Conservation (phyloP, 1,140 invertebrate genomes). For the Nilaparvata lugens region DNA sequence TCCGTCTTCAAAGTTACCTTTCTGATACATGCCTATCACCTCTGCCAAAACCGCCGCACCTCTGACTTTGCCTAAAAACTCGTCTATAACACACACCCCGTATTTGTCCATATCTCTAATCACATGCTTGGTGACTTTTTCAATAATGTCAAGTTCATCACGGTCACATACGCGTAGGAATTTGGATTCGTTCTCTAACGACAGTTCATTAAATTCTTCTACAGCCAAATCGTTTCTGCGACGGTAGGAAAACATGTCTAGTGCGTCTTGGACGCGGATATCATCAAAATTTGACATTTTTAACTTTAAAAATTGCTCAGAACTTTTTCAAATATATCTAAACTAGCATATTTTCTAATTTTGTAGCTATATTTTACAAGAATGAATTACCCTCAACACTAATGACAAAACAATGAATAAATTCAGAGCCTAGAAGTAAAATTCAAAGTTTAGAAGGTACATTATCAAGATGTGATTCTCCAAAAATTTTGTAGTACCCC, state of each 20-base stretch:
- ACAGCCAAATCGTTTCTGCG: neutral
- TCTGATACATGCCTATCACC: slow-evolving; percentile 69
- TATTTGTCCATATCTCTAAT: slow-evolving; percentile 76
- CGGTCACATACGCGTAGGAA: slow-evolving; percentile 43
- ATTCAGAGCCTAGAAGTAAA: no score
- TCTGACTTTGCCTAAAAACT: slow-evolving; percentile 73
- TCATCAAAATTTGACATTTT: neutral
- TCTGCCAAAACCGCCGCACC: slow-evolving; percentile 74
- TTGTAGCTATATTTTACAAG: no score
- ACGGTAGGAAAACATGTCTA: no score
- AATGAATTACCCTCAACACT: no score
- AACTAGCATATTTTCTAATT: no score
- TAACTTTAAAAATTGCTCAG: no score
- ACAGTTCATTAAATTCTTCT: slow-evolving; percentile 21
- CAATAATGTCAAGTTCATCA: slow-evolving; percentile 38
- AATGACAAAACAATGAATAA: no score
- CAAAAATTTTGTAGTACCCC: no score
- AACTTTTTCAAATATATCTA: no score
- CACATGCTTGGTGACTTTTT: slow-evolving; percentile 60
- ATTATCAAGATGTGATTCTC: no score
- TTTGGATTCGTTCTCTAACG: slow-evolving; percentile 34
- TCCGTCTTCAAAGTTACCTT: slow-evolving; percentile 74
- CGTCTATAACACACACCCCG: slow-evolving; percentile 86
- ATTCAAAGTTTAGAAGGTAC: no score
- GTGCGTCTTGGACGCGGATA: neutral